A percentile compares a stretch with the other conserved stretches of the same genome.
phyloP scores from a whole-genome alignment of 2,797 vertebrate genomes.

The Chloroceryle amazona region DNA sequence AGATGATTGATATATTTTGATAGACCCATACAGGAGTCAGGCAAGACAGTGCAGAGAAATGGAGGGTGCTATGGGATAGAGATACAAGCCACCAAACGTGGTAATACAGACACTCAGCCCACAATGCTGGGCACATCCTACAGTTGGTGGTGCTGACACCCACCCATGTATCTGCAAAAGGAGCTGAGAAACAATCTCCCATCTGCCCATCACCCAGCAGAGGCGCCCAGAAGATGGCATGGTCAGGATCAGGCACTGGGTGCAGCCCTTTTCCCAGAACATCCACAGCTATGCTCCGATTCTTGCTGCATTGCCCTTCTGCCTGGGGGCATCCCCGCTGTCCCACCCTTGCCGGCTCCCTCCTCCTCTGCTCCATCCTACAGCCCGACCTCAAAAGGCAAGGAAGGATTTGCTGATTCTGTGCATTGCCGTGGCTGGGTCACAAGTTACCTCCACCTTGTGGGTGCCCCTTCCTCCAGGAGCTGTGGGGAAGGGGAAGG shows the following conservation, averaged over 20 bases:
- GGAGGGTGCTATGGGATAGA: not conserved
- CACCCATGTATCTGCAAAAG: not conserved
- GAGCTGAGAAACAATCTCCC: not conserved
- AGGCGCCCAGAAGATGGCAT: not conserved
- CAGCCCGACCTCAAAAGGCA: not conserved
- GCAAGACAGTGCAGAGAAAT: not conserved
- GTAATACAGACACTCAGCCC: not conserved
- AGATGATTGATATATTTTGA: not conserved
- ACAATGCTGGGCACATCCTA: accelerated
- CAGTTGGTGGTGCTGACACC: not conserved
- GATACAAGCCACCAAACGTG: not conserved
- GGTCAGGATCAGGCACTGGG: not conserved
- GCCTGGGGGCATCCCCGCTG: not conserved
- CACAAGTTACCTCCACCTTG: not conserved
- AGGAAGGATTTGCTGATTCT: not conserved
- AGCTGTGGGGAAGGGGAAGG: not conserved
- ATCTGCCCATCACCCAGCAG: accelerated
- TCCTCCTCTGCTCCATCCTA: not conserved
- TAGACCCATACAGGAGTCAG: not conserved
- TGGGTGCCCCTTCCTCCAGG: not conserved
- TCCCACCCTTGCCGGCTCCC: not conserved
- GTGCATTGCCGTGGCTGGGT: accelerated
- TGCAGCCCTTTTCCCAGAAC: not conserved
- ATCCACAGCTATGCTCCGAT: not conserved
- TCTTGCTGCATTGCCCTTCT: not conserved